Evolutionary conservation across 1,140 invertebrate species (phyloP), one percentile per base, ranked within the genome.

Genomic region (Diachasmimorpha longicaudata): DNA sequence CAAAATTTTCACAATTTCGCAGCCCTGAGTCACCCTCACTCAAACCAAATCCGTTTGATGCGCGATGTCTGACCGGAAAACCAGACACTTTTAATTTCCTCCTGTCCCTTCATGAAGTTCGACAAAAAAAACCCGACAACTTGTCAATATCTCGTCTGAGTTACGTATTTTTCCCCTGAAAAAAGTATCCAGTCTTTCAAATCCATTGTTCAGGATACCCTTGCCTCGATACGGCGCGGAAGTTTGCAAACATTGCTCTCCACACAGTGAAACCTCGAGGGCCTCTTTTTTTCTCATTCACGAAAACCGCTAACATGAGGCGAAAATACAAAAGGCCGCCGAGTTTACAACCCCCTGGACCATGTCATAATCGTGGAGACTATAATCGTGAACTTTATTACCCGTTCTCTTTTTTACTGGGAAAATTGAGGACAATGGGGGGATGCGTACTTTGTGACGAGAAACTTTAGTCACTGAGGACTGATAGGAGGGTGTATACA

Each of bases 361-460:
- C 66, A 68, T 68, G 66, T 68, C 66, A 68, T 68, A 68, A 68
- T 68, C 66, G 36, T 68, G 66, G 66, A 68, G 66, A 68, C 66
- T 68, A 66, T 66, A 37, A 68, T 68, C 66, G 66, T 68, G 31
- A 68, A 68, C 66, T 68, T 68, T 68, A 68, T 68, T 68, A 68
- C 36, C 31, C 36, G 36, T 68, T 37, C 36, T 68, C n/a, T 68
- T 39, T 37, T 37, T 68, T 68, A 14, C 58, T 13, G 11, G 31
- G n/a, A 16, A 68, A 39, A 37, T 36, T 36, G 31, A 39, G 66
- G 31, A 68, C 66, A 39, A 68, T 68, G 66, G 31, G 31, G 31
- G 16, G 16, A 68, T 68, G 58, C 58, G 58, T 63, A 25, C 23
- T 63, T 63, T 63, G 19, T 63, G 14, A 6, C 3, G 19, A 63